phyloP scores from a whole-genome alignment of 2,888 invertebrate species.

The Deilephila porcellus region DNA sequence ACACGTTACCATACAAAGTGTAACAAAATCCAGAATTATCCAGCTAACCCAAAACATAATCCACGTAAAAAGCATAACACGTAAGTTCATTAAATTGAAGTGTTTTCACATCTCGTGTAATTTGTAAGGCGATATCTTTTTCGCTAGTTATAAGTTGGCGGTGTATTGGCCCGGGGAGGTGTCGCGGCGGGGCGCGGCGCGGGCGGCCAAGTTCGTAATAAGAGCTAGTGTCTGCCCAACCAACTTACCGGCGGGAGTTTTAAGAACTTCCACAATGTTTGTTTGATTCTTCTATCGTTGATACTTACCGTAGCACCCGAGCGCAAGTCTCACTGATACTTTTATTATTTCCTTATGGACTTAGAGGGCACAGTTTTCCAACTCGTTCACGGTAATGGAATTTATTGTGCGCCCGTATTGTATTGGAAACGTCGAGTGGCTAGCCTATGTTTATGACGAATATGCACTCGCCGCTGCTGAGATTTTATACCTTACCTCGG shows the following conservation, averaged over 20 bases:
- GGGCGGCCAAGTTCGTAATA: constrained; percentile 71
- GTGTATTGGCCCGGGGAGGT: constrained; percentile 44
- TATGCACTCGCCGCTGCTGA: background rate
- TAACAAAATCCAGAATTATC: no score
- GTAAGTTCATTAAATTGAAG: constrained; percentile 35
- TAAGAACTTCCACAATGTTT: constrained; percentile 67
- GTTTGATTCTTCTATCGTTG: constrained; percentile 71
- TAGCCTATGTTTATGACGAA: constrained; percentile 34
- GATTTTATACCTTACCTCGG: background rate
- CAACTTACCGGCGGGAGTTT: constrained; percentile 59
- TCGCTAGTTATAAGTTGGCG: constrained; percentile 64
- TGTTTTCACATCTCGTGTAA: constrained; percentile 49
- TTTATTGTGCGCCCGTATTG: constrained; percentile 47
- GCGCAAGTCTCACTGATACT: constrained; percentile 65
- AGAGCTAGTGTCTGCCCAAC: constrained; percentile 65
- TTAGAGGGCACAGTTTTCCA: constrained; percentile 57
- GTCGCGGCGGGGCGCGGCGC: constrained; percentile 34
- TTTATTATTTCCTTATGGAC: constrained; percentile 73
- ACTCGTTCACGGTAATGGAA: constrained; percentile 55
- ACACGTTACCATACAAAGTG: no score
- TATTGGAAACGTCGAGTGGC: constrained; percentile 33
- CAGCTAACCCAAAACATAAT: background rate
- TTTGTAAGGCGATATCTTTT: constrained; percentile 59
- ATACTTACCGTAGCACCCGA: constrained; percentile 55
- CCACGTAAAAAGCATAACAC: background rate